Evolutionary conservation across 2,113 vertebrate genomes (phyloP), one percentile per base, ranked within the genome.

Genomic region (Pogonocichla stellata): DNA sequence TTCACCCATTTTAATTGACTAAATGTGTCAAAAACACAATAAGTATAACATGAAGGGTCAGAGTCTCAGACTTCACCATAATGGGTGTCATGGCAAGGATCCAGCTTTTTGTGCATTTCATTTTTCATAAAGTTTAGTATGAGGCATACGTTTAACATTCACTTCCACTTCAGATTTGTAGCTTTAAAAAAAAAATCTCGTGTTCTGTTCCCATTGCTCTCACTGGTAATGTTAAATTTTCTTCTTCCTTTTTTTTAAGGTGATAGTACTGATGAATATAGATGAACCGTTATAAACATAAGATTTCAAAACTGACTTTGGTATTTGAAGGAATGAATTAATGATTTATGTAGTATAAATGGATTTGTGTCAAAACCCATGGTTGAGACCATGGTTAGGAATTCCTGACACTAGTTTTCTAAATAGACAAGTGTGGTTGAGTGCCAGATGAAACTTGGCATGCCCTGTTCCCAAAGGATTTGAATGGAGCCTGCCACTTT

Each of bases 1-100:
- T 98, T 98, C 96, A 97, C 98, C 97, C 96, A 45, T 98, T 98
- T 98, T 98, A 98, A 98, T 98, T 98, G 98, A 98, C 98, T 95
- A 98, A 98, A 98, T 98, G 98, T 98, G 98, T 98, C 98, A 98
- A 98, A 98, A 98, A 98, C 98, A 98, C 97, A 98, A 98, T 98
- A 97, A 98, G 98, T 98, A 96, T 97, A 98, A 98, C 98, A 97
- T 4, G 61, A 97, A 97, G 97, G 98, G 98, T 98, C 97, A 98
- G 97, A 96, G 95, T 95, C 97, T 98, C 96, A 78, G 95, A 97
- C 98, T 97, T 96, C 98, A 96, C 98, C 95, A 97, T 98, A 99
- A 99, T 99, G 98, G 98, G 98, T 98, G 98, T 98, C 97, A 96
- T 99, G 99, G 99, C 98, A 98, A 84, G 60, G 71, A 95, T 98